phyloP scores from a whole-genome alignment of 1,140 invertebrate species.

The Megalopta genalis region DNA sequence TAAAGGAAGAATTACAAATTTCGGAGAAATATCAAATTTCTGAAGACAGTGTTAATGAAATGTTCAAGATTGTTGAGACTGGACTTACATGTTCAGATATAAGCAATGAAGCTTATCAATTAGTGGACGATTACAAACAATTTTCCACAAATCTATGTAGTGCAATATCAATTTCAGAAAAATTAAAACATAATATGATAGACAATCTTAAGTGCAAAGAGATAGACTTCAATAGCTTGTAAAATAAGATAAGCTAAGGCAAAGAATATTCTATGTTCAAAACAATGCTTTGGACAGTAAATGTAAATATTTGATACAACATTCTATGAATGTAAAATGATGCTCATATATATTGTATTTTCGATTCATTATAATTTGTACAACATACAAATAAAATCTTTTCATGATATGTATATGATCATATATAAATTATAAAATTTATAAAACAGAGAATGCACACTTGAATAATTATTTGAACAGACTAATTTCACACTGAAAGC shows the following conservation, averaged over 20 bases:
- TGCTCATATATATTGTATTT: constrained; percentile 13
- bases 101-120: constrained; percentile 31
- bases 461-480: constrained; percentile 2
- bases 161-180: constrained; percentile 16
- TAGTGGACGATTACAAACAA: constrained; percentile 52
- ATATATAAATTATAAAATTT: background rate
- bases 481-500: background rate
- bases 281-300: background rate
- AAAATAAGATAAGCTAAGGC: background rate
- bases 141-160: constrained; percentile 37
- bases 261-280: background rate
- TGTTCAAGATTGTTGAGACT: constrained; percentile 58
- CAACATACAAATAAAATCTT: background rate
- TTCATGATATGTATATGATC: background rate
- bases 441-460: background rate
- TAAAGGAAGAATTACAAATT: constrained; percentile 68
- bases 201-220: constrained; percentile 46
- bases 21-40: constrained; percentile 55
- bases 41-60: constrained; percentile 38
- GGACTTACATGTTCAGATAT: constrained; percentile 20
- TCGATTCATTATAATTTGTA: background rate
- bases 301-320: constrained; percentile 21
- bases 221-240: constrained; percentile 27
- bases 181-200: constrained; percentile 56
- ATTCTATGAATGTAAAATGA: constrained; percentile 17